These are phyloP conservation scores for Prionace glauca DNA, from an alignment of 2,797 vertebrate genomes.

Conservation along the genomic window DNA sequence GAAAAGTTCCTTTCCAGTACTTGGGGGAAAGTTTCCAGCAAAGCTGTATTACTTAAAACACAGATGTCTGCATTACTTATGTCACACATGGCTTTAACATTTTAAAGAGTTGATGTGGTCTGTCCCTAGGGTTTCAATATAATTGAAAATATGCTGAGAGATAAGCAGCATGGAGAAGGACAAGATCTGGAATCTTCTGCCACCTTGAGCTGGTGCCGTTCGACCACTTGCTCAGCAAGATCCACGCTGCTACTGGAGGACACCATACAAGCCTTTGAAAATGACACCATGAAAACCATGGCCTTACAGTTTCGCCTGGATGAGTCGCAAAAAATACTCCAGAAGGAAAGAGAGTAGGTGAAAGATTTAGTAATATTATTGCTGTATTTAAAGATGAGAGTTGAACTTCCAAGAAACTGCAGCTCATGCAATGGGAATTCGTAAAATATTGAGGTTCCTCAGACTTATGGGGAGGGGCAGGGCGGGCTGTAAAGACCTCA, in stretches of 20 bases:
- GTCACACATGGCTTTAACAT: neutral
- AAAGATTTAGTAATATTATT: neutral
- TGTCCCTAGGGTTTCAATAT: conserved; percentile 46
- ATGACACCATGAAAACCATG: conserved; percentile 44
- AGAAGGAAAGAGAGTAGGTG: conserved; percentile 60
- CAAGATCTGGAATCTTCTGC: conserved; percentile 30
- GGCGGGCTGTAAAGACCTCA: too few relatives aligned
- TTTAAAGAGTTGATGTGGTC: conserved; percentile 5
- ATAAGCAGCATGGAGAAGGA: conserved; percentile 41
- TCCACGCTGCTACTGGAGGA: conserved; percentile 1
- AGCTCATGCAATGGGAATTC: neutral
- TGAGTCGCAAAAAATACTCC: conserved; percentile 51
- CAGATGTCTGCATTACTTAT: neutral
- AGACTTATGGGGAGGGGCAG: too few relatives aligned
- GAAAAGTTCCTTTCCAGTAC: neutral
- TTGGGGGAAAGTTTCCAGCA: neutral
- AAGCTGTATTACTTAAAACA: neutral
- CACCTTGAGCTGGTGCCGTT: conserved; percentile 35
- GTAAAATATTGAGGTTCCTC: too few relatives aligned
- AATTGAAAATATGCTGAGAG: conserved; percentile 41
- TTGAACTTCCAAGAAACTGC: neutral
- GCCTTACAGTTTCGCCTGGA: conserved; percentile 46
- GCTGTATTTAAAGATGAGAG: neutral
- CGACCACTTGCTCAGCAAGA: conserved; percentile 24
- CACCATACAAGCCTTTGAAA: conserved; percentile 39